phyloP scores from a whole-genome alignment of 2,888 invertebrate species.

The Nycteola revayana region DNA sequence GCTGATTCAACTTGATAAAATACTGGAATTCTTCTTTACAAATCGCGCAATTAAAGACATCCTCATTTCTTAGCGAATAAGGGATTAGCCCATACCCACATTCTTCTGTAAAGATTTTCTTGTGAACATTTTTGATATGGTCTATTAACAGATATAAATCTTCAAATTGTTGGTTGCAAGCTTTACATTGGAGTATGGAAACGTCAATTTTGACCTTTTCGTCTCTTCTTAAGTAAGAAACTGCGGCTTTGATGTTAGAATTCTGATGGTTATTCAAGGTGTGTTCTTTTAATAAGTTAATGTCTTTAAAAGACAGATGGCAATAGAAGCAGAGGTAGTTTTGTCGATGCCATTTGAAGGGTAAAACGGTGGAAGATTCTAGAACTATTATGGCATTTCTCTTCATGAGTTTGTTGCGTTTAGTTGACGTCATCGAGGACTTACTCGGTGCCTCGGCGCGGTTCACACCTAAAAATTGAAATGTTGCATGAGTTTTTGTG shows the following conservation, averaged over 20 bases:
- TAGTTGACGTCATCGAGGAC: conserved; percentile 59
- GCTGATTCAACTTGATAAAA: conserved; percentile 68
- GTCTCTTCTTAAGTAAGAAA: conserved; percentile 58
- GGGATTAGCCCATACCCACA: conserved; percentile 60
- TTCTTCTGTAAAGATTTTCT: conserved; percentile 43
- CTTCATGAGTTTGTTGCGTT: conserved; percentile 64
- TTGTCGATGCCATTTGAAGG: conserved; percentile 73
- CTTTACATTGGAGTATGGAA: conserved; percentile 41
- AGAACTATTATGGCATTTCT: conserved; percentile 60
- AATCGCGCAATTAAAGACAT: conserved; percentile 50
- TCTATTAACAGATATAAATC: conserved; percentile 42
- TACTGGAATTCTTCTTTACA: conserved; percentile 59
- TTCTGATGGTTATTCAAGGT: conserved; percentile 49
- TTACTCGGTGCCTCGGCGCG: conserved; percentile 44
- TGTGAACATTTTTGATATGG: conserved; percentile 51
- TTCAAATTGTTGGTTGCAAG: conserved; percentile 40
- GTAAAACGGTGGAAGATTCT: conserved; percentile 57
- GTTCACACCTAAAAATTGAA: conserved; percentile 64
- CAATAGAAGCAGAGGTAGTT: conserved; percentile 71
- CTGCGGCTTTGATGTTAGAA: conserved; percentile 57
- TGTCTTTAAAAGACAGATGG: conserved; percentile 55
- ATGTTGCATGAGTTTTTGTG: conserved; percentile 34
- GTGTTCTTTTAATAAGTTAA: conserved; percentile 60
- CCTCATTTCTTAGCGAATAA: conserved; percentile 46
- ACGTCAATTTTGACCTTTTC: conserved; percentile 73